Evolutionary conservation across 2,797 vertebrate genomes (phyloP), one percentile per base, ranked within the genome.

Genomic region (Anableps anableps): DNA sequence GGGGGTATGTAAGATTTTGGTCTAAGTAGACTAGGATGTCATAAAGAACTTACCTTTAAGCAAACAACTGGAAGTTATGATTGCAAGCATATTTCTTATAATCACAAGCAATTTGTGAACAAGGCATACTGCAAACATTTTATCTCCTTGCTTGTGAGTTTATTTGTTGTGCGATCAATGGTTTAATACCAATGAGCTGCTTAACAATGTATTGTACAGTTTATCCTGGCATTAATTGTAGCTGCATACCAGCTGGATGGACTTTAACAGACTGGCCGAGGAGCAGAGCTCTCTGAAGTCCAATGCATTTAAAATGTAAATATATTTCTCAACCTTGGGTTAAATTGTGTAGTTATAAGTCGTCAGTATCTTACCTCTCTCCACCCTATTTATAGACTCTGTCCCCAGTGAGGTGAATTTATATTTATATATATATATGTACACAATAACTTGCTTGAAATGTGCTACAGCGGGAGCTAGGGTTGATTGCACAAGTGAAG

Each of bases 171-270:
- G 29, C 55, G 53, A 70, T 78, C 38, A 76, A 55, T 47, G 6
- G 77, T 31, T 64, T 8, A 21, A 14, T 48, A 34, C 10, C 43
- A 48, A 13, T 1, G 3, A 4, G 38, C 77, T 73, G 58, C 80
- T 76, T 29, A 64, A 75, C 21, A 75, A 76, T 47, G 55, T 1
- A 21, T 47, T 41, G 13, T 84, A 74, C 34, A 47, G 50, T 72
- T 81, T n/a, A 75, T 21, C 55, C 9, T 17, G 68, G 80, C 34
- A 80, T 53, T 48, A 87, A 78, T 86, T 58, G 43, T 60, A 87
- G 62, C 82, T 74, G 76, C 85, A 88, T 78, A 84, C 75, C 76
- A 92, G 80, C 77, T 64, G 51, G n/a, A 34, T 79, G 86, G 82
- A 94, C 90, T 88, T 87, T 85, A 72, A 86, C 73, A 48, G 51